A percentile compares a stretch with the other conserved stretches of the same genome.
Evolutionary conservation across 2,888 invertebrate genomes (phyloP).

Genomic region (Cotesia congregata): DNA sequence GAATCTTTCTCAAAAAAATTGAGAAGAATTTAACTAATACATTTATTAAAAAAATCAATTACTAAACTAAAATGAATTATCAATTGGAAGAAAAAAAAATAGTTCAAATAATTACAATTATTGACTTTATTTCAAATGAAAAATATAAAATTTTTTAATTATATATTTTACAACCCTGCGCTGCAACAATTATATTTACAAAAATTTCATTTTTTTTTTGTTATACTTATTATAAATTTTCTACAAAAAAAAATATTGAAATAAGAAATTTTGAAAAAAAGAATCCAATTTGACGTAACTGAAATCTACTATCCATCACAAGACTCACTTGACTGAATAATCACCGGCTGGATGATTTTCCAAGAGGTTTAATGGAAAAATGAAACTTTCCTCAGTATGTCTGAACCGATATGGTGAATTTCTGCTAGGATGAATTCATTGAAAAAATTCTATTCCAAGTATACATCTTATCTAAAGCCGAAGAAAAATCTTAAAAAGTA

Average conservation of each 20-base stretch:
- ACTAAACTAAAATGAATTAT: too few species aligned
- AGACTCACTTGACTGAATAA: not conserved
- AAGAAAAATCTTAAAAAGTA: too few species aligned
- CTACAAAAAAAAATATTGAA: not conserved
- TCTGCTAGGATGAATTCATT: constrained; percentile 33
- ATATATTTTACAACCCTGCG: too few species aligned
- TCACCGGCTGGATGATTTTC: constrained; percentile 56
- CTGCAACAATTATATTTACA: too few species aligned
- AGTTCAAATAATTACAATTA: too few species aligned
- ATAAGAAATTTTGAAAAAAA: not conserved
- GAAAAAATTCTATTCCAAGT: not conserved
- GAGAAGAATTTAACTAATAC: too few species aligned
- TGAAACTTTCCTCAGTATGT: constrained; percentile 59
- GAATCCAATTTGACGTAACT: not conserved
- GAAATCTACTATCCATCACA: not conserved
- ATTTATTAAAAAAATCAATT: too few species aligned
- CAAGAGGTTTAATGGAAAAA: constrained; percentile 61
- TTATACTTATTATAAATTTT: not conserved
- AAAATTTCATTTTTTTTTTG: too few species aligned
- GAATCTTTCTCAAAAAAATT: too few species aligned
- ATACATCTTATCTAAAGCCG: not conserved
- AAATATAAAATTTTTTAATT: too few species aligned
- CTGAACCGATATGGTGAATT: constrained; percentile 55
- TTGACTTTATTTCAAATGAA: too few species aligned
- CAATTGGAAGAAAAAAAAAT: too few species aligned